Evolutionary conservation across 2,888 invertebrate species (phyloP), one percentile per base, ranked within the genome.

Genomic region (Drosophila anceps): DNA sequence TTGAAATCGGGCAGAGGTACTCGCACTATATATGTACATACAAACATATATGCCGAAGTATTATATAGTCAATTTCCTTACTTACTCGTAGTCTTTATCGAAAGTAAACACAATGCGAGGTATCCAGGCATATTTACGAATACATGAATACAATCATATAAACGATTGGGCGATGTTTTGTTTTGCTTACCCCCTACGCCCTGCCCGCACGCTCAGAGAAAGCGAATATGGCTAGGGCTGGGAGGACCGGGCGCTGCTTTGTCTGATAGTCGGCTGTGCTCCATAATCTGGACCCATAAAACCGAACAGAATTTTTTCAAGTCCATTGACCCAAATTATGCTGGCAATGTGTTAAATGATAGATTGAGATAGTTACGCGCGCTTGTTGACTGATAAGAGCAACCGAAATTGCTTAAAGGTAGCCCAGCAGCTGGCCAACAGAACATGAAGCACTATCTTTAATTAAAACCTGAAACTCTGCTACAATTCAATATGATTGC

Each of bases 291-390:
- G 43, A 48, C 51, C 65, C 62, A 75, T 59, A 59, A 59, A 75
- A 72, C 27, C 54, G 15, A 58, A 71, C 68, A 41, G 35, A 61
- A 69, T 51, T 69, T 81, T 70, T 76, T 84, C 82, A 77, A 84
- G 82, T 82, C 85, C 85, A 82, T 82, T 84, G 82, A 82, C 82
- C 82, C 77, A 82, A 77, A 82, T 84, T 79, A 63, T 61, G 39
- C 54, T 46, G 67, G 80, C 82, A 79, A 82, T 82, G 82, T 82
- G 82, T 79, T 82, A 72, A 73, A 37, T 66, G 53, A 35, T 64
- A 51, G 71, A 74, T 74, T 60, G 54, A 69, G 62, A 81, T 78
- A 81, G 67, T 69, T 75, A 75, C 69, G 64, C 69, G 64, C 51
- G 75, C 46, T 57, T 57, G 73, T 63, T 68, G 82, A 84, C 74